Conservation (phyloP, 1,140 invertebrate species). For the Bactericera cockerelli region DNA sequence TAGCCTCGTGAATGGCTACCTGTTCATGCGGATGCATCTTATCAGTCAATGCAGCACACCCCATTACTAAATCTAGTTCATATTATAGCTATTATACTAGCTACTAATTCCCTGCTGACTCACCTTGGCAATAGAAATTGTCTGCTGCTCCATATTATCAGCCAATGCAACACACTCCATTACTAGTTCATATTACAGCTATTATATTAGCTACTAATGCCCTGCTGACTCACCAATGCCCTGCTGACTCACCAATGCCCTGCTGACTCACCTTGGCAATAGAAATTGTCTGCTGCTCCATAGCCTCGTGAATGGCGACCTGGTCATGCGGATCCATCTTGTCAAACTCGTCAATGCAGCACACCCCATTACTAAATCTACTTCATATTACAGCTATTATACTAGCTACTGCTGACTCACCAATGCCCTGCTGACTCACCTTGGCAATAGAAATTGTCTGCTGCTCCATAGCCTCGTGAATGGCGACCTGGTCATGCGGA, state of each 20-base stretch:
- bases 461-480: constrained; percentile 99
- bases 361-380: no score
- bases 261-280: constrained; percentile 96
- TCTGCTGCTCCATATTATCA: constrained; percentile 99
- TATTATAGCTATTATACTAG: no score
- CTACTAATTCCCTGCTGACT: no score
- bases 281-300: constrained; percentile 99
- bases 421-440: constrained; percentile 30
- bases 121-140: constrained; percentile 90
- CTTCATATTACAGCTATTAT: no score
- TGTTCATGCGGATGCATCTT: constrained; percentile 98
- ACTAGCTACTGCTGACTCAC: no score
- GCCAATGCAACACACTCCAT: constrained; percentile 98
- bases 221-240: background rate
- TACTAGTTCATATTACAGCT: constrained; percentile 97
- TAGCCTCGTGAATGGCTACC: constrained; percentile 98
- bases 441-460: constrained; percentile 99
- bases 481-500: constrained; percentile 86
- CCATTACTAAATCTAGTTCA: constrained; percentile 99
- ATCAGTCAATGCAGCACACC: constrained; percentile 98
- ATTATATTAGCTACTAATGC: no score
- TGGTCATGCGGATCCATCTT: no score
- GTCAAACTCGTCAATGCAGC: no score
- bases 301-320: constrained; percentile 98
- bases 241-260: constrained; percentile 86